Evolutionary conservation across 2,888 invertebrate genomes (phyloP).

Genomic region (Scelioninae gen. 1): DNA sequence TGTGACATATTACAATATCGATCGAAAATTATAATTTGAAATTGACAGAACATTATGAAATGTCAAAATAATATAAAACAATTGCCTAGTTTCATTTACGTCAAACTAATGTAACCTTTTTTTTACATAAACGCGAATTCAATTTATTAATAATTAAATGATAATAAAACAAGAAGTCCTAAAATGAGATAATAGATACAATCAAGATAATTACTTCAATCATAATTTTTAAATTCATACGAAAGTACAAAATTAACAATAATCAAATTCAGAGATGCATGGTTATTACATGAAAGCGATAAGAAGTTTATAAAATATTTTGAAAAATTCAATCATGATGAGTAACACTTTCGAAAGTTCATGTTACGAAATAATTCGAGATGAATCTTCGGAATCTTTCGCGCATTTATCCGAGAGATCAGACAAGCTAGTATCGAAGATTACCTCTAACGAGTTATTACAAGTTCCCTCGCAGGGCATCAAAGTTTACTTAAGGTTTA

Average conservation of each 20-base stretch:
- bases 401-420: slow-evolving; percentile 41
- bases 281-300: no score
- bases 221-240: slow-evolving; percentile 18
- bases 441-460: slow-evolving; percentile 76
- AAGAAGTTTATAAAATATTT: neutral
- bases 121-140: neutral
- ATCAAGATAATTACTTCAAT: neutral
- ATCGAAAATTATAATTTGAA: no score
- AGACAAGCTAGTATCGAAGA: slow-evolving; percentile 77
- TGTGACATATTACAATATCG: no score
- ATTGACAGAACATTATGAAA: no score
- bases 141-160: slow-evolving; percentile 1
- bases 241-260: neutral
- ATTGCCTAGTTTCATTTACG: neutral
- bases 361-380: slow-evolving; percentile 57
- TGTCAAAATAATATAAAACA: slow-evolving; percentile 2
- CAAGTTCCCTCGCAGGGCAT: slow-evolving; percentile 74
- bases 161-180: slow-evolving; percentile 5
- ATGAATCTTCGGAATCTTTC: slow-evolving; percentile 51
- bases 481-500: slow-evolving; percentile 86
- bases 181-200: neutral
- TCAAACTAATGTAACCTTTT: slow-evolving; percentile 46
- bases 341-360: slow-evolving; percentile 60
- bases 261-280: neutral
- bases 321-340: slow-evolving; percentile 39